These are phyloP conservation scores for Tenthredo livida DNA, from an alignment of 2,888 invertebrate species.

Conservation along the genomic window DNA sequence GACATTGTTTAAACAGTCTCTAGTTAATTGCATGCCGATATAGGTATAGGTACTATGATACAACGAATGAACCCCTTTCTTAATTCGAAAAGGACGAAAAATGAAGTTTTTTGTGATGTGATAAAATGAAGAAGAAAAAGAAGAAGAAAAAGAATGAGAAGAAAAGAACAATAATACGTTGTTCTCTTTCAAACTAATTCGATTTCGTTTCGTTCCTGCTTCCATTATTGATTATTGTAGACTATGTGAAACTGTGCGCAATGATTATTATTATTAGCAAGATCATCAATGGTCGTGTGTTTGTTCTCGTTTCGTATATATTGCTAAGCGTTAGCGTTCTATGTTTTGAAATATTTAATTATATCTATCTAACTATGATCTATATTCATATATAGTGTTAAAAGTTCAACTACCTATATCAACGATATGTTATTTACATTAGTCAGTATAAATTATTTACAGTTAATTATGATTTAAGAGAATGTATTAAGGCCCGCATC, in stretches of 20 bases:
- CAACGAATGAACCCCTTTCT: not conserved
- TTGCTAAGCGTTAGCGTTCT: not conserved
- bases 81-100: no score
- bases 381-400: not conserved
- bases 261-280: not conserved
- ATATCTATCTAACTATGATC: not conserved
- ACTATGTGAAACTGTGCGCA: not conserved
- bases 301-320: constrained; percentile 3
- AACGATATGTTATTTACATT: not conserved
- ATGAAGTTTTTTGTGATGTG: not conserved
- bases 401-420: not conserved
- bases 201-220: not conserved
- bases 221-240: not conserved
- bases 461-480: not conserved
- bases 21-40: constrained; percentile 3
- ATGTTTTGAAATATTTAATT: not conserved
- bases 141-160: not conserved
- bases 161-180: not conserved
- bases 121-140: not conserved
- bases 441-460: not conserved
- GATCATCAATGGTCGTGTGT: not conserved
- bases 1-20: not conserved
- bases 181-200: not conserved
- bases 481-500: no score
- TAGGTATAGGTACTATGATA: not conserved